A percentile compares a stretch with the other conserved stretches of the same genome.
These are phyloP conservation scores for Ptilonorhynchus violaceus DNA, from an alignment of 2,113 vertebrate species.

Conservation along the genomic window DNA sequence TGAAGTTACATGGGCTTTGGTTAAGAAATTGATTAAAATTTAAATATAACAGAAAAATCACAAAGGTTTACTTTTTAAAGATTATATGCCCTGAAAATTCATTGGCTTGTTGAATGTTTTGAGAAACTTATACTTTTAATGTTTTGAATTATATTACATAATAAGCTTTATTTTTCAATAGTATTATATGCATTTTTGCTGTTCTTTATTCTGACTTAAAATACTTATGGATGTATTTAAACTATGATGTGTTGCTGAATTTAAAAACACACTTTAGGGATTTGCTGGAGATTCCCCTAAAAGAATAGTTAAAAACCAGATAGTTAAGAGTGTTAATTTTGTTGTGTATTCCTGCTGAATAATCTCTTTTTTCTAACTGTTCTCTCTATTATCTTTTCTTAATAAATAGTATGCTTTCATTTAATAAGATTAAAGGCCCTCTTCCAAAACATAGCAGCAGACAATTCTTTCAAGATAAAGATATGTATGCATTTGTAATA, in stretches of 20 bases:
- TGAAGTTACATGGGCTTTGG: background rate
- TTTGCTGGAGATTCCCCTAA: background rate
- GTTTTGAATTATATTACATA: background rate
- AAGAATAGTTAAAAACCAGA: accelerated
- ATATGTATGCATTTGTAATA: background rate
- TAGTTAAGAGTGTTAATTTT: background rate
- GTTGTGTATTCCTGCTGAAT: background rate
- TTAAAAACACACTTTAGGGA: background rate
- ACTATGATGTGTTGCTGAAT: background rate
- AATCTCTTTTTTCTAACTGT: background rate
- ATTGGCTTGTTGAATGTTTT: background rate
- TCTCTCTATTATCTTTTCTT: background rate
- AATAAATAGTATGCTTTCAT: background rate
- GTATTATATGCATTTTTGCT: background rate
- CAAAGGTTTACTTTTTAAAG: background rate
- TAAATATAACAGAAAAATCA: background rate
- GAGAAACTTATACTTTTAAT: background rate
- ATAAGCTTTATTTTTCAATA: background rate
- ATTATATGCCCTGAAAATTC: background rate
- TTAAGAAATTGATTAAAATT: background rate
- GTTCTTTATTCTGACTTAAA: background rate
- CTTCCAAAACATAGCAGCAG: background rate
- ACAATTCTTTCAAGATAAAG: background rate
- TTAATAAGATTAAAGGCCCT: background rate
- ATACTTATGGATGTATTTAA: background rate